Evolutionary conservation across 2,888 invertebrate species (phyloP).

Genomic region (Lypha dubia): DNA sequence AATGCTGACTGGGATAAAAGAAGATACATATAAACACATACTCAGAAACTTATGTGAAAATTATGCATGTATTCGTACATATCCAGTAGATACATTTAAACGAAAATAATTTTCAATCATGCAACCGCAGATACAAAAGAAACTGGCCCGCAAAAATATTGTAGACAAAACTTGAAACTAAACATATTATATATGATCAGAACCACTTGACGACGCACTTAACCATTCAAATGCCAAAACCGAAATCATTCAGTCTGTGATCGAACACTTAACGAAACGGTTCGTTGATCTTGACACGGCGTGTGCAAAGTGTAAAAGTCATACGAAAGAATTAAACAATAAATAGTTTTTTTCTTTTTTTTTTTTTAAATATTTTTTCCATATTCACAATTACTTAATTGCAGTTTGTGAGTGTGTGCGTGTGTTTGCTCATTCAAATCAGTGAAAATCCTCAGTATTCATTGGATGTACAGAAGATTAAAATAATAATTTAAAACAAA

Average conservation of each 20-base stretch:
- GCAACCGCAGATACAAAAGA: constrained; percentile 32
- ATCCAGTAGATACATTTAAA: constrained; percentile 63
- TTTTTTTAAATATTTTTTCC: background rate
- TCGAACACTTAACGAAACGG: constrained; percentile 77
- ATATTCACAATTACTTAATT: background rate
- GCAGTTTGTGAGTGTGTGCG: background rate
- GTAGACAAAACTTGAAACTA: background rate
- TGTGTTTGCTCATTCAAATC: background rate
- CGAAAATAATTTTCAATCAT: constrained; percentile 34
- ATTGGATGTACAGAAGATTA: constrained; percentile 34
- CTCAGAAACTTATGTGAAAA: too few relatives aligned
- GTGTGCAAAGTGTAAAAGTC: constrained; percentile 67
- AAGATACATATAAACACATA: too few relatives aligned
- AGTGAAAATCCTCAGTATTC: constrained; percentile 11
- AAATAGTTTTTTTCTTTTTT: background rate
- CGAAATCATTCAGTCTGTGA: constrained; percentile 77
- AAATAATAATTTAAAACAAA: too few relatives aligned
- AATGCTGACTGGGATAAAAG: too few relatives aligned
- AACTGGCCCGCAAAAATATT: background rate
- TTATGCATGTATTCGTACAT: background rate
- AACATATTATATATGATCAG: constrained; percentile 14
- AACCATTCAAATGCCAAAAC: constrained; percentile 48
- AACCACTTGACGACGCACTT: constrained; percentile 32
- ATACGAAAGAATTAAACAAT: constrained; percentile 72
- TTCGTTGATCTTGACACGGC: constrained; percentile 65